Conservation (phyloP, 2,888 invertebrate genomes). For the Dromius quadrimaculatus region DNA sequence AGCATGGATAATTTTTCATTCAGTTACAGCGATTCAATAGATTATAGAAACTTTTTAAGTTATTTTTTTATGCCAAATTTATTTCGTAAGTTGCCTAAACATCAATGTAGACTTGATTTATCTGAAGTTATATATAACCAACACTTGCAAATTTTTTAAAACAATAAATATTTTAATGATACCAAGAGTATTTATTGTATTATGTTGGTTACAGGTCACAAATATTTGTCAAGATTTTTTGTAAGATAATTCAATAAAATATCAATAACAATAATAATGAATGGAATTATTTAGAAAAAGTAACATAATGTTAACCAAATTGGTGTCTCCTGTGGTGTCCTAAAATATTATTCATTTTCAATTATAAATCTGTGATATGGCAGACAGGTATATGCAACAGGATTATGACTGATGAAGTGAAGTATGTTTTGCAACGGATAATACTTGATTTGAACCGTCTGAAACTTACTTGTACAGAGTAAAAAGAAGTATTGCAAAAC, state of each 20-base stretch:
- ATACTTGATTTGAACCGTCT: no score
- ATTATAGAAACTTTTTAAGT: slow-evolving; percentile 39
- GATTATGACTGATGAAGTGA: no score
- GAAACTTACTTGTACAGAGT: no score
- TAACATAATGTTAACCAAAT: no score
- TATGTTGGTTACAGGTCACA: slow-evolving; percentile 27
- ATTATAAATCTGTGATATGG: no score
- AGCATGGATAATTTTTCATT: neutral
- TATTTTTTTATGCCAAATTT: slow-evolving; percentile 50
- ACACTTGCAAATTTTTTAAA: slow-evolving; percentile 51
- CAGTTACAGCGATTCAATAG: neutral
- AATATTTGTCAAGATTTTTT: slow-evolving; percentile 30
- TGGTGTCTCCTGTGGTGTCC: no score
- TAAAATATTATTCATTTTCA: no score
- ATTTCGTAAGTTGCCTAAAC: slow-evolving; percentile 48
- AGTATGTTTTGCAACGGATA: no score
- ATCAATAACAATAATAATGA: neutral
- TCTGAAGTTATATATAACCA: slow-evolving; percentile 47
- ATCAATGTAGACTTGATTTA: slow-evolving; percentile 45
- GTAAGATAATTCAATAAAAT: slow-evolving; percentile 30
- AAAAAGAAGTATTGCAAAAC: no score
- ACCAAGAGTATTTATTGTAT: slow-evolving; percentile 22
- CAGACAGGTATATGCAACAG: no score
- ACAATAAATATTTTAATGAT: slow-evolving; percentile 52
- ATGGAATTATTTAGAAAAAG: no score